Evolutionary conservation across 2,797 vertebrate species (phyloP), one percentile per base, ranked within the genome.

Genomic region (Mycteria americana): DNA sequence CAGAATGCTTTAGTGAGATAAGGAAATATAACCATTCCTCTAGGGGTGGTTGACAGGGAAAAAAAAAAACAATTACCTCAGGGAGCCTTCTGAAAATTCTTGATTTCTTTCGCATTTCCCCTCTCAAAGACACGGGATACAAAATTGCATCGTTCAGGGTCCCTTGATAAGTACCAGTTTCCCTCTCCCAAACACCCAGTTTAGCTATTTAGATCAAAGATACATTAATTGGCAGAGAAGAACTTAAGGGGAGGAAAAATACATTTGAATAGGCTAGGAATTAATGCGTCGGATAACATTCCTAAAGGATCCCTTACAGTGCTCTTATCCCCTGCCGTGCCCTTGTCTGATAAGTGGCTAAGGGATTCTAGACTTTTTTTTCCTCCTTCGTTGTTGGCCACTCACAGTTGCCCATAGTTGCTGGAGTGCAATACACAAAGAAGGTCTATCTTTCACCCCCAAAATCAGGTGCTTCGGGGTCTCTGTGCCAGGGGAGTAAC

Each of bases 1-100:
- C 86, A 91, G 96, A 95, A 97, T 96, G 92, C 92, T 93, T 90
- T 93, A 93, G 91, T 85, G 88, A 94, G 93, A 95, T 94, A 95
- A 96, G 95, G 60, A 93, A 94, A 93, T 56, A 63, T 7, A 94
- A 89, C 77, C 81, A 72, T 85, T 94, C 53, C 92, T 91, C 87
- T 91, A 77, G 68, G 78, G 56, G 64, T 92, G 41, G 84, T 88
- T 96, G 89, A 89, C 84, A 83, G 78, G 54, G 21, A 35, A 33
- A 77, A 64, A 80, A 84, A 76, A 69, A 10, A 2, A 4, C 4
- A 79, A 31, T 87, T 93, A 92, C 92, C 81, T 92, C 75, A 77
- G 91, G 86, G 81, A 94, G 60, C 78, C 81, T 77, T 89, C 92
- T 94, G 88, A 96, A 95, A 93, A 95, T 79, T 77, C 60, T 85